Evolutionary conservation across 2,797 vertebrate genomes (phyloP).

Genomic region (Argentina silus): DNA sequence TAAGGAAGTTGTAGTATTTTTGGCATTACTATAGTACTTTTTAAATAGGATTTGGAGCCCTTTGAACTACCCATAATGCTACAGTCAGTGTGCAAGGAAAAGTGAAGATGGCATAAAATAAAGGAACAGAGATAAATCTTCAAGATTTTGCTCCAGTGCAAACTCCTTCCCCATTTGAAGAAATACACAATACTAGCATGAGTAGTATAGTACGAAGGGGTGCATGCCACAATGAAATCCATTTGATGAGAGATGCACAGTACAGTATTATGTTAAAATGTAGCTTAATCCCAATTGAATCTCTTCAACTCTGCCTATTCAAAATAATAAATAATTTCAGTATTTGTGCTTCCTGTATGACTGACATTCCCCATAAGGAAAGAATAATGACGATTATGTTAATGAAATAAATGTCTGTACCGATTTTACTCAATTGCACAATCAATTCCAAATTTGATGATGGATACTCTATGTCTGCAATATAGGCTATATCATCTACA

Average conservation of each 20-base stretch:
- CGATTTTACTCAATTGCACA: not conserved
- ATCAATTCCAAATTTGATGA: not conserved
- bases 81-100: constrained; percentile 40
- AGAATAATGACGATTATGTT: not conserved
- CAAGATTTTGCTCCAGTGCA: constrained; percentile 81
- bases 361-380: not conserved
- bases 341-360: constrained; percentile 4
- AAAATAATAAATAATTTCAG: not conserved
- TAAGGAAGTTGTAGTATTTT: constrained; percentile 68
- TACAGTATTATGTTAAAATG: not conserved
- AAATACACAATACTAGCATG: constrained; percentile 37
- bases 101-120: constrained; percentile 25
- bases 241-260: not conserved
- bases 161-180: constrained; percentile 31
- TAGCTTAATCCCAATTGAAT: not conserved
- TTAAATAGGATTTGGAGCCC: constrained; percentile 57
- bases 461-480: not conserved
- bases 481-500: not conserved
- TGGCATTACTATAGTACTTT: constrained; percentile 69
- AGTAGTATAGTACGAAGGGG: constrained; percentile 10
- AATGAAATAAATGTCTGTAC: not conserved
- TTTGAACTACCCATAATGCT: constrained; percentile 42
- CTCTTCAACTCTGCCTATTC: not conserved
- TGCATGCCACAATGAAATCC: no score
- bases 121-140: constrained; percentile 32